A percentile compares a stretch with the other conserved stretches of the same genome.
phyloP scores from a whole-genome alignment of 1,140 invertebrate species.

The Calliopsis andreniformis region DNA sequence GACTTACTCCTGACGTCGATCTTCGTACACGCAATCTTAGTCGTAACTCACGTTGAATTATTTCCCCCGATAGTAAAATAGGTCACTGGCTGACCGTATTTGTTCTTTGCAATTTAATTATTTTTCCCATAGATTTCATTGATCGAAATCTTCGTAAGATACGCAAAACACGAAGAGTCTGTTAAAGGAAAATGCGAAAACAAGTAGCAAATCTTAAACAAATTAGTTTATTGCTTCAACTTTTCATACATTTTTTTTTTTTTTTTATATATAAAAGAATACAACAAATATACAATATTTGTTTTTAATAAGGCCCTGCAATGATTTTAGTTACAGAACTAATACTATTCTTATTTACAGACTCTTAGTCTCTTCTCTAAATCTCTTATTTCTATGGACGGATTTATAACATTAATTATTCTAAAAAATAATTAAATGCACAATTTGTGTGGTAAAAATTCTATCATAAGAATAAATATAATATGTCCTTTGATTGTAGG shows the following conservation, averaged over 20 bases:
- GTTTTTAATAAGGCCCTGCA: conserved; percentile 13
- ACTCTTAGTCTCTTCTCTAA: conserved; percentile 3
- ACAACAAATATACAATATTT: conserved; percentile 41
- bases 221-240: conserved; percentile 39
- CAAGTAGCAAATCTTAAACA: conserved; percentile 8
- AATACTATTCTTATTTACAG: conserved; percentile 36
- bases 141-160: not conserved
- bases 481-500: not conserved
- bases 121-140: not conserved
- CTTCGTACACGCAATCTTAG: conserved; percentile 36
- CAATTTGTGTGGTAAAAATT: conserved; percentile 15
- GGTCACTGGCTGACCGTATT: conserved; percentile 33
- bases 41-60: conserved; percentile 47
- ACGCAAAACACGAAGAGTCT: not conserved
- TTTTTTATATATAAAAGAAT: conserved; percentile 20
- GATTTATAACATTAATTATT: conserved; percentile 52
- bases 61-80: conserved; percentile 40
- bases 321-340: conserved; percentile 20
- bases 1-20: conserved; percentile 38
- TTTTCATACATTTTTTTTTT: conserved; percentile 30
- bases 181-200: not conserved
- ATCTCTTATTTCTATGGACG: conserved; percentile 43
- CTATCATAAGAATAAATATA: not conserved
- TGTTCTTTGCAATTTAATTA: conserved; percentile 14
- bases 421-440: conserved; percentile 61